A percentile compares a stretch with the other conserved stretches of the same genome.
Evolutionary conservation across 1,140 invertebrate species (phyloP).

Genomic region (Frieseomelitta varia): DNA sequence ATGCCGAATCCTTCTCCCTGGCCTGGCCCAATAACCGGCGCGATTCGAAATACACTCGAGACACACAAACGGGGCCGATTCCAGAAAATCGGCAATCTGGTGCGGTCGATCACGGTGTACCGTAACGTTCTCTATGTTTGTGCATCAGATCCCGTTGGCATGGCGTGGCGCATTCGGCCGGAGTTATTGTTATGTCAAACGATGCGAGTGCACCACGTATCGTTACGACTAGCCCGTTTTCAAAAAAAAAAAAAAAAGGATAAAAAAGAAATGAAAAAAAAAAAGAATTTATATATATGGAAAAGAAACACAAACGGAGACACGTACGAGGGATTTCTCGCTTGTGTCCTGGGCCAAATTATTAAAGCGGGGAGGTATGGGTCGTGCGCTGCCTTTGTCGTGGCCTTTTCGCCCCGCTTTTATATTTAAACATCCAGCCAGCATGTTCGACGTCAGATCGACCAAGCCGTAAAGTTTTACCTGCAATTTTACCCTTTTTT

Average conservation of each 20-base stretch:
- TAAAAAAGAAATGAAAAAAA: background rate
- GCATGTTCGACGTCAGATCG: background rate
- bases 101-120: slow-evolving; percentile 15
- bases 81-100: slow-evolving; percentile 11
- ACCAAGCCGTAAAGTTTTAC: background rate
- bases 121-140: background rate
- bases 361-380: slow-evolving; percentile 10
- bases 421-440: slow-evolving; percentile 9
- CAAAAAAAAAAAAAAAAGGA: background rate
- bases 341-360: slow-evolving; percentile 2
- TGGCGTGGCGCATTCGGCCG: slow-evolving; percentile 1
- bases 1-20: background rate
- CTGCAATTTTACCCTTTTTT: too few species aligned
- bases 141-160: slow-evolving; percentile 1
- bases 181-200: slow-evolving; percentile 34
- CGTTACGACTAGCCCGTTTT: background rate
- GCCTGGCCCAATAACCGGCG: background rate
- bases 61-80: too few species aligned
- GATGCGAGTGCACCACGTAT: slow-evolving; percentile 5
- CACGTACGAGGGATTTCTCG: background rate
- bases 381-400: slow-evolving; percentile 17
- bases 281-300: background rate
- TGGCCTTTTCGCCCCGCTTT: background rate
- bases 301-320: background rate
- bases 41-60: background rate